Percentiles rank a stretch among this genome's conserved stretches.
Conservation (phyloP, 2,797 vertebrate species). For the Pempheris klunzingeri region DNA sequence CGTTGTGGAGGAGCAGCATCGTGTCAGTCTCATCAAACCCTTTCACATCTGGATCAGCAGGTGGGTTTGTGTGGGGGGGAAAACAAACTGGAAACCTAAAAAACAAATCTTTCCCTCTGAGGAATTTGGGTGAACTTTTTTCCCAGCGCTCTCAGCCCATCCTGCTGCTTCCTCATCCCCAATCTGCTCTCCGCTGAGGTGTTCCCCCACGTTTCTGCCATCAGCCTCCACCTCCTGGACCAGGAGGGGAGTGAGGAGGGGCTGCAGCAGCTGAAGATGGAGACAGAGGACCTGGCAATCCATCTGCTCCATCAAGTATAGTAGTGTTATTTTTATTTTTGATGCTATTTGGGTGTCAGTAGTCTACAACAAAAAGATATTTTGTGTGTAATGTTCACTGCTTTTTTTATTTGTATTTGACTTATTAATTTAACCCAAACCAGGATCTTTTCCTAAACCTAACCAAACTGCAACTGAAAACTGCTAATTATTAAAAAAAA, state of each 20-base stretch:
- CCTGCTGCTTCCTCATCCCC: slow-evolving; percentile 87
- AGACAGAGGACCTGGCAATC: slow-evolving; percentile 85
- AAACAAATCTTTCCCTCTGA: background rate
- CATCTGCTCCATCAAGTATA: slow-evolving; percentile 79
- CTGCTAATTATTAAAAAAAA: too few relatives aligned
- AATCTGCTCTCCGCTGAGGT: slow-evolving; percentile 85
- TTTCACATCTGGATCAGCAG: slow-evolving; percentile 93
- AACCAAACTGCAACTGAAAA: too few relatives aligned
- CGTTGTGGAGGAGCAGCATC: slow-evolving; percentile 77
- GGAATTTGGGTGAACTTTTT: background rate
- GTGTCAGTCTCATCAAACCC: slow-evolving; percentile 73
- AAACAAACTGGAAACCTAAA: background rate
- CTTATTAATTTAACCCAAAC: too few relatives aligned
- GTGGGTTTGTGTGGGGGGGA: slow-evolving; percentile 71
- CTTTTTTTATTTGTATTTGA: too few relatives aligned
- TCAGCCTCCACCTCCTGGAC: slow-evolving; percentile 91
- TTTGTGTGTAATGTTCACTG: too few relatives aligned
- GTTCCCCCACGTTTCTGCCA: slow-evolving; percentile 79
- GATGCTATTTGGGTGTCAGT: too few relatives aligned
- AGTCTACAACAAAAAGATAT: too few relatives aligned
- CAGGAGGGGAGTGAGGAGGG: slow-evolving; percentile 59
- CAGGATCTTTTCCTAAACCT: too few relatives aligned
- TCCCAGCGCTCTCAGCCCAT: slow-evolving; percentile 86
- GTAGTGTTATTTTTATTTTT: background rate
- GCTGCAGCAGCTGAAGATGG: slow-evolving; percentile 80